Base-by-base conservation (phyloP, 2,888 invertebrate genomes). In the Cosmia pyralina region DNA sequence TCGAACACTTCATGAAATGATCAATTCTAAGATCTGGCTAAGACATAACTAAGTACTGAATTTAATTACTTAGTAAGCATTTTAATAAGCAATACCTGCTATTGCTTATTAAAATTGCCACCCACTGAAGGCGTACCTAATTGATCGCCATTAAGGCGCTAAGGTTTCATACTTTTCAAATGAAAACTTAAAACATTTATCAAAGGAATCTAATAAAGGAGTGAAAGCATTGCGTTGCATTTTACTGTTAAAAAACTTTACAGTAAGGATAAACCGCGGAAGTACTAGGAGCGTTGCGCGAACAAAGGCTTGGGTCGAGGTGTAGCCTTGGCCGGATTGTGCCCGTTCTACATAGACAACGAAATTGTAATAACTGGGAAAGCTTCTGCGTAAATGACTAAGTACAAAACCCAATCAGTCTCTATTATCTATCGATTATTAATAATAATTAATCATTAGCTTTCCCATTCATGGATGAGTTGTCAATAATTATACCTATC, bases 231-330 rank as follows among this genome's bases (percentile, higher is more conserved):
- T 62, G 64, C 57, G 59, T 74, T 77, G 75, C 75, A 80, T 75
- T 70, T 70, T 63, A 62, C 46, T 75, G 74, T 82, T 85, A 84
- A 84, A 88, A 90, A 90, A 90, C 85, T 89, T 90, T 85, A 85
- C 86, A 88, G 90, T 92, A 91, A 92, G 90, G 89, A 90, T 88
- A 84, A 85, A 85, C 90, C 87, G 92, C 86, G 88, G 87, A 91
- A 91, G 89, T 91, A 92, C 90, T 90, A 89, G 89, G 88, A 89
- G 88, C 89, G 86, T 87, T 86, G 87, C 81, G 85, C 69, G 87
- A 89, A 93, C 92, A 94, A 94, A 94, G 91, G 93, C 91, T 73
- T 86, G 90, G 93, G 94, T 93, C 95, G 93, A 92, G 93, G 92
- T 88, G 88, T 92, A 90, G 89, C 95, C 95, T 95, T 95, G 95